phyloP scores from a whole-genome alignment of 1,140 invertebrate genomes.

The Lasaia peninsularis region DNA sequence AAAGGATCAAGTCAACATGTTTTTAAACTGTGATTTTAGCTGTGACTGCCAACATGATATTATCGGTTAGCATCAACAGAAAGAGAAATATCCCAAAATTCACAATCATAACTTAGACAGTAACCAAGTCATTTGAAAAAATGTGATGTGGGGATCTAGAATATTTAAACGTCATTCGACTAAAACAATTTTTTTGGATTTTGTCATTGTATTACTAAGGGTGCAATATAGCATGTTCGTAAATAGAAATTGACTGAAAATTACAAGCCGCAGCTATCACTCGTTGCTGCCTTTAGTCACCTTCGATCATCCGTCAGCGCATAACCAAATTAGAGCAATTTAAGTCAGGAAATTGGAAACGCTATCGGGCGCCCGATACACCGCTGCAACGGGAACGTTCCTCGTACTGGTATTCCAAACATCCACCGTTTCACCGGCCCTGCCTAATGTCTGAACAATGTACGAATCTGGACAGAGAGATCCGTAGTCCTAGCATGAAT shows the following conservation, averaged over 20 bases:
- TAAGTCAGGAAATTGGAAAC: conserved; percentile 76
- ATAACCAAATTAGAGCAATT: conserved; percentile 76
- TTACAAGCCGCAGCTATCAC: conserved; percentile 44
- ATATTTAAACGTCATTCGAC: too few species aligned
- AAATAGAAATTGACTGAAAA: conserved; percentile 35
- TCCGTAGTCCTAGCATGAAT: conserved; percentile 27
- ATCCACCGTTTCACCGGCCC: conserved; percentile 66
- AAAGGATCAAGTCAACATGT: too few species aligned
- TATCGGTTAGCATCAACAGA: too few species aligned
- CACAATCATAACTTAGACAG: too few species aligned
- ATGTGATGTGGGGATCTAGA: too few species aligned
- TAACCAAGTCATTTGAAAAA: too few species aligned
- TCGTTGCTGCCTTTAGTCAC: conserved; percentile 46
- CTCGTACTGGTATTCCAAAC: conserved; percentile 64
- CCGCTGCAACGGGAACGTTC: conserved; percentile 50
- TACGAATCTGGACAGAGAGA: conserved; percentile 71
- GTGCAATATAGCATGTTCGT: not conserved
- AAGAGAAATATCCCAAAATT: too few species aligned
- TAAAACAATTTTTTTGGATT: too few species aligned
- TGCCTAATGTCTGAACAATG: conserved; percentile 73
- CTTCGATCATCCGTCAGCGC: conserved; percentile 66
- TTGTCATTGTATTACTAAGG: not conserved
- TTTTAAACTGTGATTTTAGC: too few species aligned
- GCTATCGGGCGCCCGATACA: conserved; percentile 62
- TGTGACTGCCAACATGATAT: too few species aligned